Evolutionary conservation across 2,797 vertebrate genomes (phyloP), one percentile per base, ranked within the genome.

Genomic region (Rousettus madagascariensis): DNA sequence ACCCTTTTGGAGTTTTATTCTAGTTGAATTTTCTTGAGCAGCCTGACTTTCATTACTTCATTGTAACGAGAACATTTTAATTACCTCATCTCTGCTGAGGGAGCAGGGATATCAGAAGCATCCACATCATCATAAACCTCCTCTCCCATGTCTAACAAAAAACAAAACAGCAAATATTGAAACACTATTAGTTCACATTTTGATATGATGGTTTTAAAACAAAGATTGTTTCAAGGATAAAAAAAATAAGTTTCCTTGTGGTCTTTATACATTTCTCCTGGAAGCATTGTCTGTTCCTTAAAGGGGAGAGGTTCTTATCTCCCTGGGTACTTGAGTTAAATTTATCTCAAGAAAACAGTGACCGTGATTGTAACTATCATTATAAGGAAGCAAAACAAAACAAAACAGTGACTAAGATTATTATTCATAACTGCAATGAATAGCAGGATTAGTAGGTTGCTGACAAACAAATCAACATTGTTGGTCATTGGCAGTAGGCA

Each of bases 101-200:
- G 95, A 22, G 93, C 3, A 86, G 98, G 97, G 53, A 98, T 98
- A 20, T 98, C 97, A 30, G 98, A 96, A 24, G 98, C 91, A 51
- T 98, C 99, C 33, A 99, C 97, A 0, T 99, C 99, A 53, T 99
- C 99, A 20, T 99, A 99, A 77, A 99, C 98, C 79, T 98, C 98
- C 51, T 98, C 98, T 95, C 94, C 98, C 38, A 61, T 80, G 28
- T 98, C 96, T 97, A 98, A 96, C 1, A 71, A 83, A 68, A 72
- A 61, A 63, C 24, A 95, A 65, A 89, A 86, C 6, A 74, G 2
- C n/a, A 51, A 59, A 86, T n/a, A 16, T 57, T 74, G 72, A 94
- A 83, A 33, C 20, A 61, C 15, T 4, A 75, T 51, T 28, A 87
- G 41, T 79, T 78, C 28, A 38, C 30, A n/a, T 72, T 78, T 69